phyloP scores from a whole-genome alignment of 2,797 vertebrate genomes.

The Lepus townsendii region DNA sequence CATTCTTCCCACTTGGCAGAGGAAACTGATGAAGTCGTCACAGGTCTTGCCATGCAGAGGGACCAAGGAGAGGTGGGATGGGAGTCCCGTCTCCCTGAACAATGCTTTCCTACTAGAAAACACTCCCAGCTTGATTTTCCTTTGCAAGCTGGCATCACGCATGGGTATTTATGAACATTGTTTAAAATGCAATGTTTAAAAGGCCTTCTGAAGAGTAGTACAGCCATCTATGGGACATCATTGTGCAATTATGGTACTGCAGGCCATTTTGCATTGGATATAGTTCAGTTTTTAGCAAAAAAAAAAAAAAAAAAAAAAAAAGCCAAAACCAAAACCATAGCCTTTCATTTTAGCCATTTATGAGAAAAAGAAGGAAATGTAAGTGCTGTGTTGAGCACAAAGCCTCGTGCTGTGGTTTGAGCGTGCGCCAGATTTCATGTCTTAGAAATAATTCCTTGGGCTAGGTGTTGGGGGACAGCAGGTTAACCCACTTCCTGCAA shows the following conservation, averaged over 20 bases:
- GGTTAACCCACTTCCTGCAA: no score
- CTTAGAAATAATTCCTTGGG: no score
- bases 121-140: neutral
- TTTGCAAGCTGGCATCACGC: neutral
- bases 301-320: no score
- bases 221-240: rapidly evolving
- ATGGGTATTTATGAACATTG: neutral
- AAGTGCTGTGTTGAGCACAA: no score
- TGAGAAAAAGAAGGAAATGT: neutral
- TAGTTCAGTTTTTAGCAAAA: neutral
- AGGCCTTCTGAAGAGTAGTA: neutral
- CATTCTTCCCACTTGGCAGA: neutral
- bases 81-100: neutral
- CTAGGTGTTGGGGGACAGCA: no score
- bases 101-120: neutral
- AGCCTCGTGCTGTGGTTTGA: no score
- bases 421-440: no score
- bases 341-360: neutral
- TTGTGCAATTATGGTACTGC: rapidly evolving
- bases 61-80: neutral
- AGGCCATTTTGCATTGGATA: neutral
- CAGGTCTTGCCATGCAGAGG: neutral
- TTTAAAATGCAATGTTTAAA: neutral
- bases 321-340: neutral
- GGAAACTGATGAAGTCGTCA: neutral